Evolutionary conservation across 2,797 vertebrate species (phyloP).

Genomic region (Chloroceryle inda): DNA sequence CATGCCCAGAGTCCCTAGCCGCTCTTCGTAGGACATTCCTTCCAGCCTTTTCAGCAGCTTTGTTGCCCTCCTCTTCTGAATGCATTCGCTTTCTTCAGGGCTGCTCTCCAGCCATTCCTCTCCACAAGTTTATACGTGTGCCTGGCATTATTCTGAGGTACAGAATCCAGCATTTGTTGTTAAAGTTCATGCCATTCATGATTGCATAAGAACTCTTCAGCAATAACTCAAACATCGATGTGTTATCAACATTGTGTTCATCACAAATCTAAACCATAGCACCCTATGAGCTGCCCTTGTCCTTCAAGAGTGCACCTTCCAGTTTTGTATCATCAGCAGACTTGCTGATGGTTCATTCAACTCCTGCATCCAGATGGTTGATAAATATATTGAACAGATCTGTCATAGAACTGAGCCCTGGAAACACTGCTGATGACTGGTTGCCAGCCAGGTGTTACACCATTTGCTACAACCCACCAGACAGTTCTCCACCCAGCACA

Average conservation of each 20-base stretch:
- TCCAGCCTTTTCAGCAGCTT: not conserved
- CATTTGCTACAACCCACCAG: not conserved
- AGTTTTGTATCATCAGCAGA: too few species aligned
- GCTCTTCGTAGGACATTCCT: not conserved
- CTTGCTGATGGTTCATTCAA: too few species aligned
- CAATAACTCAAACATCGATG: not conserved
- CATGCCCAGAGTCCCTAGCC: not conserved
- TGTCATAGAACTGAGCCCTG: too few species aligned
- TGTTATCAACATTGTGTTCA: rapidly evolving
- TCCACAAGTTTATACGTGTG: too few species aligned
- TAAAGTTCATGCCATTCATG: not conserved
- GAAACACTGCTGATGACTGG: too few species aligned
- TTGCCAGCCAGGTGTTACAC: too few species aligned
- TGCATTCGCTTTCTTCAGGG: too few species aligned
- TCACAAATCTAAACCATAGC: not conserved
- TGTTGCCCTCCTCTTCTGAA: not conserved
- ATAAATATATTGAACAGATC: too few species aligned
- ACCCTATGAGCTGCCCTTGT: not conserved
- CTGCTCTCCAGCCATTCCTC: too few species aligned
- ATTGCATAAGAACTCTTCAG: not conserved
- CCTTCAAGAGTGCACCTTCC: too few species aligned
- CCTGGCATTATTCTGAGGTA: not conserved
- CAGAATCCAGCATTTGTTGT: not conserved
- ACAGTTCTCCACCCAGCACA: not conserved
- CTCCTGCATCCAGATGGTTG: too few species aligned